Evolutionary conservation across 2,113 vertebrate species (phyloP).

Genomic region (Prionailurus bengalensis): DNA sequence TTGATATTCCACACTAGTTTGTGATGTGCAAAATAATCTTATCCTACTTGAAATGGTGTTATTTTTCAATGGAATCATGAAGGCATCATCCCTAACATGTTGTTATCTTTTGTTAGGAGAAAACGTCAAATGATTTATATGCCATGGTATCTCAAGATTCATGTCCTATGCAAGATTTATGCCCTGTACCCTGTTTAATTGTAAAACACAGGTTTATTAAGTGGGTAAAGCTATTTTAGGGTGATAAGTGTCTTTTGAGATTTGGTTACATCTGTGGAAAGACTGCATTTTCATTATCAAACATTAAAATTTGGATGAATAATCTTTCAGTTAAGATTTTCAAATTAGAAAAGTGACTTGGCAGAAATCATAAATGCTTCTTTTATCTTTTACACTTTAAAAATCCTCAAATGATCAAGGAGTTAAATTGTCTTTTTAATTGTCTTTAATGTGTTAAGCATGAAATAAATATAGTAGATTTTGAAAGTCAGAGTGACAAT

Average conservation of each 20-base stretch:
- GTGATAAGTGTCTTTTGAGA: constrained; percentile 65
- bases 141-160: background rate
- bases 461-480: constrained; percentile 62
- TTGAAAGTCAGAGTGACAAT: constrained; percentile 46
- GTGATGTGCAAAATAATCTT: constrained; percentile 1
- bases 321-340: constrained; percentile 57
- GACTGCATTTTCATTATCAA: constrained; percentile 66
- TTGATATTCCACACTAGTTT: constrained; percentile 15
- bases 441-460: constrained; percentile 61
- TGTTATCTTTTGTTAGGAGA: constrained; percentile 13
- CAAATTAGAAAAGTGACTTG: constrained; percentile 75
- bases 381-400: constrained; percentile 71
- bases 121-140: background rate
- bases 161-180: background rate
- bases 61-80: constrained; percentile 3
- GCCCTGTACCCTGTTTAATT: background rate
- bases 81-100: background rate
- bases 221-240: constrained; percentile 44
- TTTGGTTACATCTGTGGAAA: constrained; percentile 57
- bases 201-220: background rate
- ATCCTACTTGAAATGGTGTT: background rate
- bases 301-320: background rate
- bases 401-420: constrained; percentile 66
- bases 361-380: constrained; percentile 77
- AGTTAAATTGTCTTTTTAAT: constrained; percentile 73